Evolutionary conservation across 2,888 invertebrate genomes (phyloP).

Genomic region (Lasioglossum vierecki): DNA sequence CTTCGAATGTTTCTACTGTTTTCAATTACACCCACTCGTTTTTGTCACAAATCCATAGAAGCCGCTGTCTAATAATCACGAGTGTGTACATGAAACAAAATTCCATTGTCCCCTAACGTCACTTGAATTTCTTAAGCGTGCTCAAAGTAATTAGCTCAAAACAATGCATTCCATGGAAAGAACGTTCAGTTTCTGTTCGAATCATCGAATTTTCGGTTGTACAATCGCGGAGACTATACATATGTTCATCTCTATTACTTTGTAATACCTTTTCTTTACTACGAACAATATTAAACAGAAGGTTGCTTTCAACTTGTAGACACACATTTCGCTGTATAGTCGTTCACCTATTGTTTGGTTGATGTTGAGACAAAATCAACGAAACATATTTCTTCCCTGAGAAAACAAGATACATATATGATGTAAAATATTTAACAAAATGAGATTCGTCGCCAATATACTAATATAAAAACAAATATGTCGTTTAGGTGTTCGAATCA

Average conservation of each 20-base stretch:
- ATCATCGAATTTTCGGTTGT: slow-evolving; percentile 1
- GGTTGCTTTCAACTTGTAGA: neutral
- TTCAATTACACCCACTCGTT: too few species aligned
- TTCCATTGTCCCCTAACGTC: neutral
- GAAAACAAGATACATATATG: neutral
- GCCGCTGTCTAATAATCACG: too few species aligned
- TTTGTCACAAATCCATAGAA: too few species aligned
- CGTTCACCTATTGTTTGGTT: neutral
- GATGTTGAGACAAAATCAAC: slow-evolving; percentile 8
- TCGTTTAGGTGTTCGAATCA: neutral
- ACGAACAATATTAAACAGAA: neutral
- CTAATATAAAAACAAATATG: neutral
- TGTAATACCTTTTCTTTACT: neutral
- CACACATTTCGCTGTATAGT: neutral
- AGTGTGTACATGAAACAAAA: neutral
- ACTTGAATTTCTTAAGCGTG: neutral
- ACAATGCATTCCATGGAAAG: neutral
- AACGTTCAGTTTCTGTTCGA: neutral
- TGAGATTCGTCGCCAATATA: neutral
- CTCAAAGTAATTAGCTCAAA: neutral
- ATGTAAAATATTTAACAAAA: neutral
- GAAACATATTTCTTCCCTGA: neutral
- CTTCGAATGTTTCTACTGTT: too few species aligned
- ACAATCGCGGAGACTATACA: neutral
- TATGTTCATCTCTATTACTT: neutral